Evolutionary conservation across 1,140 invertebrate species (phyloP).

Genomic region (Cryptotermes secundus): DNA sequence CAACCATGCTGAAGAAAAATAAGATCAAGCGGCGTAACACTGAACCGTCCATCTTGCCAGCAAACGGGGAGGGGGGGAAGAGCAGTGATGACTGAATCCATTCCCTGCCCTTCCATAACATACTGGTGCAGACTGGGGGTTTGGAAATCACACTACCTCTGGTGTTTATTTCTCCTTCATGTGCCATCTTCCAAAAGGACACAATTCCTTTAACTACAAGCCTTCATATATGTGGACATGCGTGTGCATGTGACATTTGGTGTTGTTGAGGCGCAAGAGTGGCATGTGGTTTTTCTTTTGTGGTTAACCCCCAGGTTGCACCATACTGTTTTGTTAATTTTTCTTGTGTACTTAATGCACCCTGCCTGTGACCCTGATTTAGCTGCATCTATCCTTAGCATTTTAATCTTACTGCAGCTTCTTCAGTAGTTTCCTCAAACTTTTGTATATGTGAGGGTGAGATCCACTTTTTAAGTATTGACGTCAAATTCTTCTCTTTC

Average conservation of each 20-base stretch:
- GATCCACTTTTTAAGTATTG: constrained; percentile 34
- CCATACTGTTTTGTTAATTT: neutral
- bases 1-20: constrained; percentile 92
- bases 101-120: constrained; percentile 21
- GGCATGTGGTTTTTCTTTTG: neutral
- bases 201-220: too few relatives aligned
- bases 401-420: neutral
- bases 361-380: neutral
- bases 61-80: constrained; percentile 64
- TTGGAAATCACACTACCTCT: neutral
- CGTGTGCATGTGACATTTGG: neutral
- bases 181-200: neutral
- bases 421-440: constrained; percentile 33
- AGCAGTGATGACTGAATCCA: constrained; percentile 57
- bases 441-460: constrained; percentile 25
- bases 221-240: neutral
- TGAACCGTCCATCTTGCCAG: constrained; percentile 73
- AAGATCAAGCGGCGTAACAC: constrained; percentile 92
- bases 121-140: constrained; percentile 9
- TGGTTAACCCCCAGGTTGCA: neutral
- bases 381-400: neutral
- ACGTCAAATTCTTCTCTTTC: constrained; percentile 33
- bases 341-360: neutral
- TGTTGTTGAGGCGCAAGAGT: neutral
- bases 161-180: neutral